A percentile compares a stretch with the other conserved stretches of the same genome.
Conservation (phyloP, 2,113 vertebrate species). For the Lagopus leucura region DNA sequence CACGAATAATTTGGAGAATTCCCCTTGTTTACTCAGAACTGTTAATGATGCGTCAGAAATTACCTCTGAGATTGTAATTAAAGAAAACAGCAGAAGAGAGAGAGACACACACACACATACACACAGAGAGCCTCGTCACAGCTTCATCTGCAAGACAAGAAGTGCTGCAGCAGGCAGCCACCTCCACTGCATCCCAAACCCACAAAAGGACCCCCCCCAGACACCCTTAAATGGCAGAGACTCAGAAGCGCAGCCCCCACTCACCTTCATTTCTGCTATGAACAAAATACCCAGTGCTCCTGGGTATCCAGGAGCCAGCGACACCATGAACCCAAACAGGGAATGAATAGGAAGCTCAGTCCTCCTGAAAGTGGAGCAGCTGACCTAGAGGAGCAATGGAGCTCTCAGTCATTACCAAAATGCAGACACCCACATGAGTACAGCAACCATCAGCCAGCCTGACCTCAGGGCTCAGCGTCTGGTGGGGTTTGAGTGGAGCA, state of each 20-base stretch:
- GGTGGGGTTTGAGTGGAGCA: neutral
- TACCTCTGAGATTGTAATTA: conserved; percentile 76
- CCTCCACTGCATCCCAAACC: neutral
- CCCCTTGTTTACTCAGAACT: conserved; percentile 77
- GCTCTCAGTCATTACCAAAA: neutral
- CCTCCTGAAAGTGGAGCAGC: conserved; percentile 14
- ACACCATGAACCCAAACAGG: neutral
- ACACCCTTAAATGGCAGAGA: neutral
- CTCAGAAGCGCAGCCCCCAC: neutral
- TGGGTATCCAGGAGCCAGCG: neutral
- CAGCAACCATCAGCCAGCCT: conserved; percentile 3
- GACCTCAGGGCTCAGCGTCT: neutral
- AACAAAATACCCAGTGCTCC: neutral
- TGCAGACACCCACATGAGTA: neutral
- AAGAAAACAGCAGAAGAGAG: conserved; percentile 57
- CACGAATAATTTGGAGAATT: conserved; percentile 71
- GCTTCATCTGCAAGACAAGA: neutral
- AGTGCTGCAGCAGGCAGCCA: neutral
- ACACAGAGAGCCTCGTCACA: neutral
- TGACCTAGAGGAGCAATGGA: conserved; percentile 33
- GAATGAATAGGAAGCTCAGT: conserved; percentile 34
- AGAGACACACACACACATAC: neutral
- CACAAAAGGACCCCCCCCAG: neutral
- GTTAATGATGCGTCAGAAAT: conserved; percentile 77
- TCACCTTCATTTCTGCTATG: neutral